phyloP scores from a whole-genome alignment of 2,888 invertebrate species.

The Metallyticus violacea region DNA sequence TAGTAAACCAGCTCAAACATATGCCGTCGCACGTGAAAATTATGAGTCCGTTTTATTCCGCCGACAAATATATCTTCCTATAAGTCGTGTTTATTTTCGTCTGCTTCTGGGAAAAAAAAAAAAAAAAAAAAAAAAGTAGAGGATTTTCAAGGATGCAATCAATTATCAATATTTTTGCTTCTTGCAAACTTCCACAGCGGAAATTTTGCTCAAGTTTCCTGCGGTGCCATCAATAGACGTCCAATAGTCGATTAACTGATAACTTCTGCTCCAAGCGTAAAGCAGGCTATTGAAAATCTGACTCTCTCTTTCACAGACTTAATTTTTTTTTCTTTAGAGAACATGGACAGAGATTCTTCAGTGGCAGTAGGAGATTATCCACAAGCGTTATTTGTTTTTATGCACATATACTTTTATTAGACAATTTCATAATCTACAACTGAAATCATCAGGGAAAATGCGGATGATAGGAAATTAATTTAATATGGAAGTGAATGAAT shows the following conservation, averaged over 20 bases:
- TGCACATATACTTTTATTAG: too few species aligned
- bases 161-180: neutral
- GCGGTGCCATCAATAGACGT: neutral
- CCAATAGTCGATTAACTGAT: neutral
- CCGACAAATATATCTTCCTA: neutral
- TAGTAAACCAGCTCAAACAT: neutral
- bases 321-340: neutral
- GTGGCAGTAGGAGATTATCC: too few species aligned
- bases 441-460: too few species aligned
- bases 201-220: neutral
- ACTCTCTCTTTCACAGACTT: neutral
- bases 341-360: neutral
- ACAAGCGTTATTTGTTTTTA: too few species aligned
- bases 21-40: neutral
- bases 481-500: too few species aligned
- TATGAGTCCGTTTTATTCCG: neutral
- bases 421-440: too few species aligned
- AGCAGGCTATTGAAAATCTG: neutral
- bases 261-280: neutral
- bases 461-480: too few species aligned
- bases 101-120: neutral
- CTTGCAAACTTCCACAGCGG: neutral
- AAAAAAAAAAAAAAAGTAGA: neutral
- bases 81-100: too few species aligned
- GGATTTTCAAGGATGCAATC: neutral